These are phyloP conservation scores for Hypotaenidia okinawae DNA, from an alignment of 2,797 vertebrate species.

Conservation along the genomic window DNA sequence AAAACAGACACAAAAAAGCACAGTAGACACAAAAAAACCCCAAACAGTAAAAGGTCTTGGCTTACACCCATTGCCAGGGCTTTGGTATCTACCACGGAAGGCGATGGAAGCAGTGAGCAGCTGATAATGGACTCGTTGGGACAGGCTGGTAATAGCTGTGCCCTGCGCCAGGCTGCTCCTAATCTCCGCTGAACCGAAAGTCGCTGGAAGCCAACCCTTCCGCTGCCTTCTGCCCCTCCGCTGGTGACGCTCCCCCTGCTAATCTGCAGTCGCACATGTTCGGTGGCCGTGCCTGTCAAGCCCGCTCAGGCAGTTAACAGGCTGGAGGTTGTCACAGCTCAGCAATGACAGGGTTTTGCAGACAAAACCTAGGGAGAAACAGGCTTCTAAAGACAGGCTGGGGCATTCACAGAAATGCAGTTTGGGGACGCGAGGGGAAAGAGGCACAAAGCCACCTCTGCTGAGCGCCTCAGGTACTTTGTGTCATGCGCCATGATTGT, in stretches of 20 bases:
- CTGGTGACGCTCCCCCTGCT: neutral
- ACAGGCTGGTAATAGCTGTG: neutral
- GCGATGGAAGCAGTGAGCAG: neutral
- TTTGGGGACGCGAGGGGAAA: neutral
- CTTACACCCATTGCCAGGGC: neutral
- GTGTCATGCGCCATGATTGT: neutral
- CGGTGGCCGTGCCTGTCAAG: neutral
- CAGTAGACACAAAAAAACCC: neutral
- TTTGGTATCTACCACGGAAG: neutral
- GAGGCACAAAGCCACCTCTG: neutral
- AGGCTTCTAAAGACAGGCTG: neutral
- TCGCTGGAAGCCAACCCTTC: fast-evolving
- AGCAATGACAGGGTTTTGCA: neutral
- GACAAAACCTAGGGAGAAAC: neutral
- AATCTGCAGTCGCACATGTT: conserved; percentile 44
- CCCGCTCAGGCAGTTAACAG: fast-evolving
- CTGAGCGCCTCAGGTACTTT: neutral
- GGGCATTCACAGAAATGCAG: neutral
- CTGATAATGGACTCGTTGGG: neutral
- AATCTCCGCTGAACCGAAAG: neutral
- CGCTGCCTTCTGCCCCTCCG: neutral
- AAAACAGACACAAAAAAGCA: neutral
- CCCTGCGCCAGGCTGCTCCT: neutral
- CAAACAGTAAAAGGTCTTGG: neutral
- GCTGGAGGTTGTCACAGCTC: neutral